Percentiles rank a stretch among this genome's conserved stretches.
Conservation (phyloP, 2,797 vertebrate genomes). For the Triplophysa bombifrons region DNA sequence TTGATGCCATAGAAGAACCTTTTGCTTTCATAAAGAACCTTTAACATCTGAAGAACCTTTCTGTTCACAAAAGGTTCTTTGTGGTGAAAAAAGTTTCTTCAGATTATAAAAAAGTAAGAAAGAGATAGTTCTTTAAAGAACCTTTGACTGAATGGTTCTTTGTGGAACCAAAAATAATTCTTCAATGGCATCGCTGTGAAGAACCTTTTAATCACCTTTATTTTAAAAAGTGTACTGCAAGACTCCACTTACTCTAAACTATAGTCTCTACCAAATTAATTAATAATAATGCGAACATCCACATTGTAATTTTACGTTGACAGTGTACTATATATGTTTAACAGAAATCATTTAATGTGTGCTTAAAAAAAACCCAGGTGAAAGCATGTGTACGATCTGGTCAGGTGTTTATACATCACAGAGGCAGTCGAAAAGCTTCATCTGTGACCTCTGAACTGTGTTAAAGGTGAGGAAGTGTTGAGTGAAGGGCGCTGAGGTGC, state of each 20-base stretch:
- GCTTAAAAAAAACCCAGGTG: slow-evolving; percentile 1
- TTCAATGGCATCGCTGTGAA: no score
- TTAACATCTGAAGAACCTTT: no score
- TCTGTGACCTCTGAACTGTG: slow-evolving; percentile 36
- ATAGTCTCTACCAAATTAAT: not conserved
- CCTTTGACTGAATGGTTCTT: no score
- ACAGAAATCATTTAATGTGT: slow-evolving; percentile 25
- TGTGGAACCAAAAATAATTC: no score
- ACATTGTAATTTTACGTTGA: not conserved
- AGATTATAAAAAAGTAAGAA: no score
- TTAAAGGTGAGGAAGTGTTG: slow-evolving; percentile 35
- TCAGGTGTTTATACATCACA: slow-evolving; percentile 61
- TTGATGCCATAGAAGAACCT: no score
- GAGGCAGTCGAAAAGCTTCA: slow-evolving; percentile 16
- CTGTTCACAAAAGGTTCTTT: no score
- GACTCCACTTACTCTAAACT: not conserved
- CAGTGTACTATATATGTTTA: not conserved
- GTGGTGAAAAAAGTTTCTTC: no score
- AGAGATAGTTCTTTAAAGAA: no score
- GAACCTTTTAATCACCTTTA: no score
- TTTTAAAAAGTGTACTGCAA: not conserved
- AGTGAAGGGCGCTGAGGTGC: slow-evolving; percentile 17
- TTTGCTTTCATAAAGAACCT: no score
- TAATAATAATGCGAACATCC: slow-evolving; percentile 12
- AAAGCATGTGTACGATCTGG: slow-evolving; percentile 48